Evolutionary conservation across 2,797 vertebrate genomes (phyloP).

Genomic region (Tokudaia tokunoshimensis): DNA sequence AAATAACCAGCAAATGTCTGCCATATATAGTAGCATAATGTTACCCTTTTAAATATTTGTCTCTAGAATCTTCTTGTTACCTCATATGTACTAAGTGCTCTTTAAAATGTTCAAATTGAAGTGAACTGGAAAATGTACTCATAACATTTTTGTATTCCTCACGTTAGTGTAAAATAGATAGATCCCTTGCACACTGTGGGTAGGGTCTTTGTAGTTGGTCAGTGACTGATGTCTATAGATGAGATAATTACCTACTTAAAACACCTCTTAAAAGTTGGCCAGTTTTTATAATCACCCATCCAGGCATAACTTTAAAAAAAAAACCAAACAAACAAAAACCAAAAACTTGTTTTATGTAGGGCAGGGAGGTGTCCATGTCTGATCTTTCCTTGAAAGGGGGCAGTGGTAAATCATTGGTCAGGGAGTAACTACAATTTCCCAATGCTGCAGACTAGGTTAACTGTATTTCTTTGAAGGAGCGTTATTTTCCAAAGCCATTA

Average conservation of each 20-base stretch:
- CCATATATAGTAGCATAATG: conserved; percentile 45
- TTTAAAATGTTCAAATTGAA: conserved; percentile 64
- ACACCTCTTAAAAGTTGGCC: conserved; percentile 9
- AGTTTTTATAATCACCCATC: not conserved
- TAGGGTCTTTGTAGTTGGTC: conserved; percentile 43
- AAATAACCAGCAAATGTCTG: conserved; percentile 32
- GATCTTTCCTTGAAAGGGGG: conserved; percentile 72
- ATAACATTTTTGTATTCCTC: conserved; percentile 32
- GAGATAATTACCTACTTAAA: conserved; percentile 58
- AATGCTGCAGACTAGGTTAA: conserved; percentile 41
- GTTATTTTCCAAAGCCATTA: conserved; percentile 70
- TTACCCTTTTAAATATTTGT: conserved; percentile 37
- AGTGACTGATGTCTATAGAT: conserved; percentile 24
- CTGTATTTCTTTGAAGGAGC: conserved; percentile 57
- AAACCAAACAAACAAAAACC: too few species aligned
- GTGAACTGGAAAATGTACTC: conserved; percentile 54
- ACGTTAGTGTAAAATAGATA: conserved; percentile 9
- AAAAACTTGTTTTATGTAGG: not conserved
- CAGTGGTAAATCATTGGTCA: conserved; percentile 45
- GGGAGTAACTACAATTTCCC: conserved; percentile 68
- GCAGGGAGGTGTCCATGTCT: not conserved
- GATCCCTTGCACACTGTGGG: not conserved
- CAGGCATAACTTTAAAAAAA: conserved; percentile 37
- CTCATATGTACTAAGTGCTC: conserved; percentile 34
- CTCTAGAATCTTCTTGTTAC: conserved; percentile 48